A percentile compares a stretch with the other conserved stretches of the same genome.
Evolutionary conservation across 2,113 vertebrate genomes (phyloP).

Genomic region (Melanotaenia duboulayi): DNA sequence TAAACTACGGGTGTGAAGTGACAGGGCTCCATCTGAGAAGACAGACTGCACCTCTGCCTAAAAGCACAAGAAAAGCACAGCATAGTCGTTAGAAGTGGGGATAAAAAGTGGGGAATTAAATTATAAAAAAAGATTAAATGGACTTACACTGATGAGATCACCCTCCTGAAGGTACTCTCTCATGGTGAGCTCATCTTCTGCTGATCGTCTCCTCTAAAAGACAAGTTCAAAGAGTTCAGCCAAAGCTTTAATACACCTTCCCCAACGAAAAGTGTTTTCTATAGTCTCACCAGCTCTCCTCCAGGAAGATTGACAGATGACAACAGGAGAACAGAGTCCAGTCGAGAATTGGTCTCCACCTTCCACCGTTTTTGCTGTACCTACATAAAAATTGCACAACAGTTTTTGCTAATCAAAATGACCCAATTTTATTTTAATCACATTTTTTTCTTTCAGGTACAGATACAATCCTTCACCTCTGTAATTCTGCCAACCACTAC

Average conservation of each 20-base stretch:
- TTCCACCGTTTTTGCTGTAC: constrained; percentile 99
- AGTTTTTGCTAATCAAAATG: not conserved
- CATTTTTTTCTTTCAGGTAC: not conserved
- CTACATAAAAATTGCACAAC: constrained; percentile 64
- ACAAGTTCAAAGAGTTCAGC: constrained; percentile 15
- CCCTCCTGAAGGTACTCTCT: constrained; percentile 95
- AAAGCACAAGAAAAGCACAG: constrained; percentile 72
- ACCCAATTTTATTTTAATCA: not conserved
- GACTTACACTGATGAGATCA: constrained; percentile 94
- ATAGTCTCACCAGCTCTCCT: constrained; percentile 91
- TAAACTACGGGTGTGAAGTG: constrained; percentile 95
- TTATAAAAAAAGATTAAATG: not conserved
- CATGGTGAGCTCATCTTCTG: constrained; percentile 96
- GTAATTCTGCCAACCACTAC: constrained; percentile 95
- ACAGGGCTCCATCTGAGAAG: constrained; percentile 93
- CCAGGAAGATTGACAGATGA: constrained; percentile 96
- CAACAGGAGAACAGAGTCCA: constrained; percentile 93
- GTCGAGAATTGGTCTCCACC: constrained; percentile 93
- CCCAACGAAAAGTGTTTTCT: not conserved
- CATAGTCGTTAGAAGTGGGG: not conserved
- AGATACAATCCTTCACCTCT: constrained; percentile 83
- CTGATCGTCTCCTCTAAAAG: constrained; percentile 92
- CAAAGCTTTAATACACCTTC: not conserved
- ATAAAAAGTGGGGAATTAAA: not conserved
- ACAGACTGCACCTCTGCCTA: constrained; percentile 98